Percentiles rank a stretch among this genome's conserved stretches.
Conservation (phyloP, 2,113 vertebrate genomes). For the Rynchops niger region DNA sequence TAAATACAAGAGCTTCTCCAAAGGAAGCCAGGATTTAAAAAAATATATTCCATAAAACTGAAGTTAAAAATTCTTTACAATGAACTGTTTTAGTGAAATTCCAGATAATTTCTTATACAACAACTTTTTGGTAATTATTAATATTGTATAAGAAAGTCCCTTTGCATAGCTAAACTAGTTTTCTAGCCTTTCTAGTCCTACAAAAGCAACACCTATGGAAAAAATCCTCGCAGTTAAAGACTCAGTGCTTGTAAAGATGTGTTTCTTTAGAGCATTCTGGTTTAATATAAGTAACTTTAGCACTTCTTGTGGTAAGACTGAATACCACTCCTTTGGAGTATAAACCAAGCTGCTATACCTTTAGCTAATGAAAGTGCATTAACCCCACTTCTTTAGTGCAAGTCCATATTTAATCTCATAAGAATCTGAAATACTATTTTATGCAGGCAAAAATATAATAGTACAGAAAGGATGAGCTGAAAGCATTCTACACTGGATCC, state of each 20-base stretch:
- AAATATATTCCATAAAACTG: neutral
- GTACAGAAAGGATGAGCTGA: neutral
- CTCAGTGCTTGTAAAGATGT: neutral
- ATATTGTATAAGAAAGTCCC: neutral
- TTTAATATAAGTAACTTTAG: neutral
- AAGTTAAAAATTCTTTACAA: neutral
- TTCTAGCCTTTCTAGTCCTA: neutral
- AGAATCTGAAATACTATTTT: neutral
- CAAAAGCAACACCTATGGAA: neutral
- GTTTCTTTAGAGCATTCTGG: neutral
- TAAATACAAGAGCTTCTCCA: neutral
- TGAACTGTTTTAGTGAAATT: neutral
- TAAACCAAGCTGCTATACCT: neutral
- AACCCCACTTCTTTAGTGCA: neutral
- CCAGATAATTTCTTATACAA: neutral
- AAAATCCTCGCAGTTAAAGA: neutral
- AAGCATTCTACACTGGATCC: neutral
- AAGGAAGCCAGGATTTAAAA: neutral
- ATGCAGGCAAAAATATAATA: neutral
- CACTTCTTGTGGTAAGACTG: neutral
- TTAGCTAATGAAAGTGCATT: neutral
- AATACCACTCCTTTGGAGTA: neutral
- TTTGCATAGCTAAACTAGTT: neutral
- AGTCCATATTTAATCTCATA: neutral
- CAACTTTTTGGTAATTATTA: neutral